Percentiles rank a stretch among this genome's conserved stretches.
These are phyloP conservation scores for Asteroscopus sphinx DNA, from an alignment of 2,888 invertebrate genomes.

Conservation along the genomic window DNA sequence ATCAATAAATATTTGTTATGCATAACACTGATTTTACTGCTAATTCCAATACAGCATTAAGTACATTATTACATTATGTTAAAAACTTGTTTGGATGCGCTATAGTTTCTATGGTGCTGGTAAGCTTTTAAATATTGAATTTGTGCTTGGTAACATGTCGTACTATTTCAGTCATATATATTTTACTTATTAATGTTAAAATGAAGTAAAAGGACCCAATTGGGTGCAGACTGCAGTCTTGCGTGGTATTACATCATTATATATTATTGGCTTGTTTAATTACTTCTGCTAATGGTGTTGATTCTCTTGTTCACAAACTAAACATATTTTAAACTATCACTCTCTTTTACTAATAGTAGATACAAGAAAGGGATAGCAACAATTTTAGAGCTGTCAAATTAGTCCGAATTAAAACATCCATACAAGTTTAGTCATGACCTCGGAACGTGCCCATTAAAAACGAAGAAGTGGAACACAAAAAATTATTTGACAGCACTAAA, in stretches of 20 bases:
- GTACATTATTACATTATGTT: constrained; percentile 9
- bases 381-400: too few species aligned
- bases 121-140: constrained; percentile 30
- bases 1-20: constrained; percentile 57
- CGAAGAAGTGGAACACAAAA: too few species aligned
- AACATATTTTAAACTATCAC: too few species aligned
- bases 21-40: constrained; percentile 42
- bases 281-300: too few species aligned
- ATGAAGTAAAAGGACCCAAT: constrained; percentile 15
- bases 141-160: constrained; percentile 38
- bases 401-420: too few species aligned
- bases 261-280: constrained; percentile 8
- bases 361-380: too few species aligned
- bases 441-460: too few species aligned
- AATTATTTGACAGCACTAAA: too few species aligned
- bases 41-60: constrained; percentile 18
- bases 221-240: constrained; percentile 10
- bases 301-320: too few species aligned
- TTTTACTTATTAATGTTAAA: constrained; percentile 7
- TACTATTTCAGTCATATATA: constrained; percentile 34
- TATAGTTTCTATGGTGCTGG: constrained; percentile 33
- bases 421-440: too few species aligned
- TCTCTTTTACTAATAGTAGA: too few species aligned
- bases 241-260: constrained; percentile 33
- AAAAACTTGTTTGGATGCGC: constrained; percentile 5